Evolutionary conservation across 92 coral and sea anemone genomes (phyloP), one percentile per base, ranked within the genome.

Genomic region (Phenganax marumi): DNA sequence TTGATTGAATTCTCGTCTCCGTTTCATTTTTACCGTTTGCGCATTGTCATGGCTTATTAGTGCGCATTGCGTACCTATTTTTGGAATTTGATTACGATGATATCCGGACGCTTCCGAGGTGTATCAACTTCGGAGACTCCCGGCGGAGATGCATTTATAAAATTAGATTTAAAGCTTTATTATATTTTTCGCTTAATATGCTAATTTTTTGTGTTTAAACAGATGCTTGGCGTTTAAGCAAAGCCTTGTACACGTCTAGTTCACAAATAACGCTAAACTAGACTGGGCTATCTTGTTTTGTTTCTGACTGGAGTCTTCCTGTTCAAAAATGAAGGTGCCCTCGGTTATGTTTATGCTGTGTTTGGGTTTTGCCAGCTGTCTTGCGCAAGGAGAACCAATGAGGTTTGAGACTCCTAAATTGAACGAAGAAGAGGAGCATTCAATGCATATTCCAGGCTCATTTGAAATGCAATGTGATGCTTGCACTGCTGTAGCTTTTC

Each of bases 381-480:
- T 66, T 66, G 72, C 86, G 57, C 84, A 81, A 8, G 89, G 86
- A 14, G 85, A 91, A 66, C 97, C 97, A 25, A 96, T 96, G 99
- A 89, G 93, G 43, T 96, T 96, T 88, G 97, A 96, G 83, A 96
- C 99, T 19, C 97, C 99, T 6, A 91, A 88, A 64, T 87, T 96
- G 93, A 92, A 78, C 70, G 99, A 96, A 66, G 99, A 96, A 72
- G 99, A 96, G 63, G 96, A 96, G 23, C 97, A 92, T 75, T 96
- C 99, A 17, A 90, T 83, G 26, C 99, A 96, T 71, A 96, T 97
- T 26, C 99, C 99, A 22, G 88, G 85, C 21, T 87, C 95, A n/a
- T 96, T 90, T 89, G 97, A 89, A 66, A 92, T 96, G 68, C 90
- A 86, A 69, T 96, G 99, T 82, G 99, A 96, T 68, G 87, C 97